Evolutionary conservation across 2,888 invertebrate species (phyloP), one percentile per base, ranked within the genome.

Genomic region (Rhyacophila evoluta): DNA sequence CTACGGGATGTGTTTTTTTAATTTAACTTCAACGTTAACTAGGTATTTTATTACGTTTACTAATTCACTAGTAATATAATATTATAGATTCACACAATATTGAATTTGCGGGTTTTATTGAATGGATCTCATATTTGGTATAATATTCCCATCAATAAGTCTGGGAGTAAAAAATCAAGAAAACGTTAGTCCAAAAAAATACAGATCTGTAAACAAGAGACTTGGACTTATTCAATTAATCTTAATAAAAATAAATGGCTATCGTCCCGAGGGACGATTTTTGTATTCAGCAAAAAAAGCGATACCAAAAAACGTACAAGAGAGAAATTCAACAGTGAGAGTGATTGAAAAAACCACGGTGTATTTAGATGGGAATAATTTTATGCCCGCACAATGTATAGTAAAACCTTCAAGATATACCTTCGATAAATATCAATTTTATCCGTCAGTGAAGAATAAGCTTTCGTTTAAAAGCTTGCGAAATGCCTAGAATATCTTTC

Each of bases 211-310:
- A 69, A 69, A 69, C 68, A 41, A 29, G 15, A 67, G 72, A 55
- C 11, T 37, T 41, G 10, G 8, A 39, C 73, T 75, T 72, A 78
- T 70, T 80, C 80, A 80, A 80, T 80, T 80, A 78, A 80, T 80
- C 80, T 78, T 80, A 78, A 75, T 80, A 80, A 80, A 78, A 78
- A 80, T 72, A 74, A 80, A 80, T 74, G 77, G 74, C 36, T 33
- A 77, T 72, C 38, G 29, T 72, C 74, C 36, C 74, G 10, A 11
- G 74, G 39, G 75, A 67, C 6, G 28, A 27, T 55, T 69, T 73
- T 41, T 72, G 41, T 69, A 75, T 29, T 70, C 75, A 68, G 74
- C 74, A 33, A 69, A 74, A 75, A 70, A 29, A 38, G 69, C 70
- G 38, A 55, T 28, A 36, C 37, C 33, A 38, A 68, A 72, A 72